Conservation (phyloP, 2,797 vertebrate species). For the Crocidura indochinensis region DNA sequence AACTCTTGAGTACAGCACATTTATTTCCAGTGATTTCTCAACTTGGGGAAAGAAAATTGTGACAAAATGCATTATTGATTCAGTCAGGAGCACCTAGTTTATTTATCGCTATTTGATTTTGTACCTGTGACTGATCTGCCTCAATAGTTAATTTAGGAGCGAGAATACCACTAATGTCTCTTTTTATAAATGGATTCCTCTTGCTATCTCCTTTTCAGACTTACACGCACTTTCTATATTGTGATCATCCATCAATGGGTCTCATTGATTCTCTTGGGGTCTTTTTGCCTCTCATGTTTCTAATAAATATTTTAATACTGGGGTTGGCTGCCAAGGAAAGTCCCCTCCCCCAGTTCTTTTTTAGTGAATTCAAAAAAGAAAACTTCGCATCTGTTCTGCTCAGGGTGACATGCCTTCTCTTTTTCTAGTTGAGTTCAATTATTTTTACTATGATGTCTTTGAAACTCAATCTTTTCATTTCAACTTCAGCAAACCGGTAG, state of each 20-base stretch:
- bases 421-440: background rate
- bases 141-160: slow-evolving; percentile 73
- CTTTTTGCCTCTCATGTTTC: slow-evolving; percentile 50
- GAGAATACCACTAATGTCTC: slow-evolving; percentile 45
- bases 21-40: slow-evolving; percentile 72
- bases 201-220: slow-evolving; percentile 50
- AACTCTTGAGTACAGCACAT: slow-evolving; percentile 53
- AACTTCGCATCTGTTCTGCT: slow-evolving; percentile 42
- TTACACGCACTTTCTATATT: slow-evolving; percentile 36
- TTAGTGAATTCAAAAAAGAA: background rate
- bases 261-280: slow-evolving; percentile 32
- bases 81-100: slow-evolving; percentile 65
- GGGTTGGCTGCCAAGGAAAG: slow-evolving; percentile 26
- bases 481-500: slow-evolving; percentile 12
- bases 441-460: slow-evolving; percentile 39
- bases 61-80: slow-evolving; percentile 73
- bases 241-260: slow-evolving; percentile 40
- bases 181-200: slow-evolving; percentile 51
- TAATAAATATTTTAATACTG: slow-evolving; percentile 49
- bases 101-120: slow-evolving; percentile 77
- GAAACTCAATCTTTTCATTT: slow-evolving; percentile 15
- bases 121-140: slow-evolving; percentile 72
- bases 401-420: background rate
- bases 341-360: background rate
- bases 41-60: slow-evolving; percentile 73